Conservation (phyloP, 2,797 vertebrate genomes). For the Sebastes matsubarae region DNA sequence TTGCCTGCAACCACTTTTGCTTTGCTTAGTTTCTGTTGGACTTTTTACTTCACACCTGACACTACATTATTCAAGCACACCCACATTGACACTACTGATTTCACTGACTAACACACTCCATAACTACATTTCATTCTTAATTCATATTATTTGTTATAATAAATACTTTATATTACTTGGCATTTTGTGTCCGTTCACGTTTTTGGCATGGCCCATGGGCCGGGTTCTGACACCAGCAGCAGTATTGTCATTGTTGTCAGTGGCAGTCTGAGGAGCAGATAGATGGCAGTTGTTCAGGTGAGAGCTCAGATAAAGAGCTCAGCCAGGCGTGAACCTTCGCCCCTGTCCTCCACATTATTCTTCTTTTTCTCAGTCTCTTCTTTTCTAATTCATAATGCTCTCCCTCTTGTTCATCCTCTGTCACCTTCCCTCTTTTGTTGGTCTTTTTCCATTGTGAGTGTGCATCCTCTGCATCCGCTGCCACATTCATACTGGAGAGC, state of each 20-base stretch:
- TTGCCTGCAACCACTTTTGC: too few species aligned
- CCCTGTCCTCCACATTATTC: conserved; percentile 2
- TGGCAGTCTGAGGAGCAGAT: conserved; percentile 29
- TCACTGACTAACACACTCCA: too few species aligned
- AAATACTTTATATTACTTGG: too few species aligned
- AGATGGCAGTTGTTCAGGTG: conserved; percentile 40
- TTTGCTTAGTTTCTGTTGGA: too few species aligned
- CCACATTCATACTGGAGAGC: not conserved
- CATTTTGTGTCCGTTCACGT: too few species aligned
- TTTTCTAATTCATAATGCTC: conserved; percentile 8
- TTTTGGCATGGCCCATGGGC: too few species aligned
- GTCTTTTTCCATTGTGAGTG: not conserved
- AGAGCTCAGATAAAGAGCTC: conserved; percentile 48
- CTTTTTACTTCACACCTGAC: too few species aligned
- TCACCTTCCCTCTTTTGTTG: not conserved
- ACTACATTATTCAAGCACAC: too few species aligned
- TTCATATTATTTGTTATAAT: too few species aligned
- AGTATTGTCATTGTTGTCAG: conserved; percentile 25
- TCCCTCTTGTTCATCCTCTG: not conserved
- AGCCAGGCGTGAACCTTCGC: conserved; percentile 9
- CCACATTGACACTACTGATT: too few species aligned
- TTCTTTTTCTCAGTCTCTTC: not conserved
- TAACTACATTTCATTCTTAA: too few species aligned
- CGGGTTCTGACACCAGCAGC: not conserved
- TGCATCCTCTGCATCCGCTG: not conserved